These are phyloP conservation scores for Eilema caniola DNA, from an alignment of 2,888 invertebrate genomes.

Conservation along the genomic window DNA sequence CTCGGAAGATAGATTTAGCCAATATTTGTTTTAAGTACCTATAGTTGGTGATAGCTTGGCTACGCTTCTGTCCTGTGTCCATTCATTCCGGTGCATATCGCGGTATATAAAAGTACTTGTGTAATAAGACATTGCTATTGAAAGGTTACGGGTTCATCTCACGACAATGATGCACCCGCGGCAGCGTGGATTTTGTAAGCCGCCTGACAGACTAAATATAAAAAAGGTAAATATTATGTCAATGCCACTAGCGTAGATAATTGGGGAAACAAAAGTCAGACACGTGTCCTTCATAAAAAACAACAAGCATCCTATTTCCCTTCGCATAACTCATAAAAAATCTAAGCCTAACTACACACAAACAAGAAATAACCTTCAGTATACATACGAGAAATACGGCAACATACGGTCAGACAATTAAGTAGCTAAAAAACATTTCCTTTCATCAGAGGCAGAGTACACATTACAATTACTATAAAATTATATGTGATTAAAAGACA, in stretches of 20 bases:
- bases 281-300: background rate
- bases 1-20: no score
- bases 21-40: no score
- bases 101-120: no score
- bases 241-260: background rate
- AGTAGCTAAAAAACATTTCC: background rate
- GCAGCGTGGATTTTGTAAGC: no score
- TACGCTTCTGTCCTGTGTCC: background rate
- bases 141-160: no score
- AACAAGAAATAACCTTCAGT: background rate
- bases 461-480: background rate
- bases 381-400: conserved; percentile 6
- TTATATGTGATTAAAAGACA: conserved; percentile 21
- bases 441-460: background rate
- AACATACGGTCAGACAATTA: background rate
- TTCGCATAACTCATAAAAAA: background rate
- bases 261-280: background rate
- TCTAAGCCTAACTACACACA: background rate
- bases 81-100: background rate
- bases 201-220: no score
- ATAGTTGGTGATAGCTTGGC: no score
- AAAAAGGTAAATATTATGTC: background rate
- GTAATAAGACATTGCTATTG: no score
- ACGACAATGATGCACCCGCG: no score
- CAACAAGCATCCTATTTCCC: background rate